A percentile compares a stretch with the other conserved stretches of the same genome.
Evolutionary conservation across 92 coral and sea anemone genomes (phyloP).

Genomic region (Phenganax marumi): DNA sequence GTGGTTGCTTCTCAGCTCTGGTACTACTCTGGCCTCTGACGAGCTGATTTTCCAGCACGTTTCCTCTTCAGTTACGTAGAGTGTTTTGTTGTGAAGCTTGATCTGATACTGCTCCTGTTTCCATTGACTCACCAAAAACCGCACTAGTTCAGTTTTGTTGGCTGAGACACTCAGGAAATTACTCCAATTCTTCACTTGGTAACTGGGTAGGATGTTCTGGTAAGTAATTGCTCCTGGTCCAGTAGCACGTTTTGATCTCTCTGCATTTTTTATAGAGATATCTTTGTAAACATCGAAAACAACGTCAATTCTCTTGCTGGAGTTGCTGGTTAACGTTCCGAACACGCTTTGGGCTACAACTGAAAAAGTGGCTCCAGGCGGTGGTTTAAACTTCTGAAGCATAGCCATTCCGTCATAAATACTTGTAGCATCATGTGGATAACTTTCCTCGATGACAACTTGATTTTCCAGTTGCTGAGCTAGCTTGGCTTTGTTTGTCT

Average conservation of each 20-base stretch:
- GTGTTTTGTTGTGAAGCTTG: slow-evolving; percentile 21
- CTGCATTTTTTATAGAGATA: slow-evolving; percentile 59
- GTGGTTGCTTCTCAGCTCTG: slow-evolving; percentile 37
- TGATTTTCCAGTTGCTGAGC: slow-evolving; percentile 37
- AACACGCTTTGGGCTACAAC: slow-evolving; percentile 37
- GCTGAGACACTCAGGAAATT: slow-evolving; percentile 38
- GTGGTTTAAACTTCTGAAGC: slow-evolving; percentile 42
- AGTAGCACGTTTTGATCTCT: slow-evolving; percentile 31
- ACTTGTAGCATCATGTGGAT: slow-evolving; percentile 48
- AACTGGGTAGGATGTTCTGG: slow-evolving; percentile 37
- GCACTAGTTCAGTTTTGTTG: slow-evolving; percentile 43
- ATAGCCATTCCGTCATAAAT: slow-evolving; percentile 51
- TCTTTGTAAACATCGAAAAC: slow-evolving; percentile 46
- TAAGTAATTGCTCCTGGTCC: not conserved
- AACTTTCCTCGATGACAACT: slow-evolving; percentile 33
- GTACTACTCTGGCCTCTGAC: slow-evolving; percentile 19
- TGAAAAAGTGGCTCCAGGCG: slow-evolving; percentile 27
- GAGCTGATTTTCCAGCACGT: slow-evolving; percentile 43
- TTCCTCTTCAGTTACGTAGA: slow-evolving; percentile 47
- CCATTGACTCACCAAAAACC: slow-evolving; percentile 42
- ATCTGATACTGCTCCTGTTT: slow-evolving; percentile 9
- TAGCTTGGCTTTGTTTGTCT: slow-evolving; percentile 44
- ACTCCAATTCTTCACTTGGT: slow-evolving; percentile 31
- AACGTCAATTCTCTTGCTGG: slow-evolving; percentile 21
- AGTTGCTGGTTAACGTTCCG: slow-evolving; percentile 10